phyloP scores from a whole-genome alignment of 2,797 vertebrate genomes.

The Podargus strigoides region DNA sequence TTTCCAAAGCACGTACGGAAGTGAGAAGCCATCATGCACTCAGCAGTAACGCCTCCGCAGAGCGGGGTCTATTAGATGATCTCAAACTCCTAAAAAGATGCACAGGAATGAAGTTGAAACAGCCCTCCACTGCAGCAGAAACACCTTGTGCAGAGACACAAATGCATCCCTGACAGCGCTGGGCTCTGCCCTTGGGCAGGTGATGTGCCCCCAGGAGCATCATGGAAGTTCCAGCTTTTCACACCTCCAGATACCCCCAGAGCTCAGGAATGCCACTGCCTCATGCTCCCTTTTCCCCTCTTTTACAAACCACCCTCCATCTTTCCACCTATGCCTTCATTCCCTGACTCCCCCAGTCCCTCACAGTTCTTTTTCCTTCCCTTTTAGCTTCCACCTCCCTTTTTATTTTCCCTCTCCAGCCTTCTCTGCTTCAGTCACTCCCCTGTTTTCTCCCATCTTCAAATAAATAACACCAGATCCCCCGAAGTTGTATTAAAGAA shows the following conservation, averaged over 20 bases:
- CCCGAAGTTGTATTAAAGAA: background rate
- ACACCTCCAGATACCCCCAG: rapidly evolving
- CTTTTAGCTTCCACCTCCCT: background rate
- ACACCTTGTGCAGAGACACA: background rate
- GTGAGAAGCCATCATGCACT: background rate
- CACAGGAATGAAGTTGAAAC: rapidly evolving
- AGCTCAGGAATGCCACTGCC: background rate
- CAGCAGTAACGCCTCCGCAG: background rate
- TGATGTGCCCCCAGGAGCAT: background rate
- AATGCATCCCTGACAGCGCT: rapidly evolving
- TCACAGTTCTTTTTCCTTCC: background rate
- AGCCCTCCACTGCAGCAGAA: rapidly evolving
- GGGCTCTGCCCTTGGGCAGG: background rate
- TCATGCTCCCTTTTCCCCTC: rapidly evolving
- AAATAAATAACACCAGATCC: background rate
- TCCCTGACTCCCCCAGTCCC: background rate
- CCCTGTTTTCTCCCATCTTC: background rate
- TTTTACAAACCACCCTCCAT: background rate
- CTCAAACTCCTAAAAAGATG: background rate
- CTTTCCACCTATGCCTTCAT: background rate
- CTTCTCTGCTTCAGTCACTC: background rate
- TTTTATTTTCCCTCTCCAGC: background rate
- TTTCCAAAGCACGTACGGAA: background rate
- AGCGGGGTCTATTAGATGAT: background rate
- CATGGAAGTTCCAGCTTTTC: background rate